Conservation (phyloP, 2,888 invertebrate species). For the Athalia circularis region DNA sequence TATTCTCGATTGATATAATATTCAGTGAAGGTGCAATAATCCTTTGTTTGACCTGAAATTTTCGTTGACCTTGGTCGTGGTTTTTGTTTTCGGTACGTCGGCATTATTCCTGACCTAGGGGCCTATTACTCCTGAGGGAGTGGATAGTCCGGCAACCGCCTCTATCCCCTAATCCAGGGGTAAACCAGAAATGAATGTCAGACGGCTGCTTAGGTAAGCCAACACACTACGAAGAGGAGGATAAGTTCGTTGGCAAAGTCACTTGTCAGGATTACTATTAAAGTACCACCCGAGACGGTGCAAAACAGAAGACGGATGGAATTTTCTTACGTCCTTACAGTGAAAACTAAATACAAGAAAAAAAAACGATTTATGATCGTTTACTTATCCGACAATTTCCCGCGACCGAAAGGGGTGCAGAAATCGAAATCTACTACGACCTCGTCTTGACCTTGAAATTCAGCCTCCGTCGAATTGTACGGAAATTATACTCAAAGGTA, state of each 20-base stretch:
- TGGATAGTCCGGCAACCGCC: background rate
- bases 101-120: constrained; percentile 8
- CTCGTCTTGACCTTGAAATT: too few relatives aligned
- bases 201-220: constrained; percentile 22
- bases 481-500: too few relatives aligned
- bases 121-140: background rate
- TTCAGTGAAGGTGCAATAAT: too few relatives aligned
- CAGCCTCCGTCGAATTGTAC: too few relatives aligned
- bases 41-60: constrained; percentile 4
- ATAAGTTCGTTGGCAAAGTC: background rate
- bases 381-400: too few relatives aligned
- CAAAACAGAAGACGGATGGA: too few relatives aligned
- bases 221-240: background rate
- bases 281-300: background rate
- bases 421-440: too few relatives aligned
- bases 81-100: background rate
- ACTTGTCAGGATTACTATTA: constrained; percentile 18
- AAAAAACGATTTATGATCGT: too few relatives aligned
- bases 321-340: background rate
- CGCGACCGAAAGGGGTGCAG: too few relatives aligned
- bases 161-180: constrained; percentile 17
- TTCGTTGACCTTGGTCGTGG: background rate
- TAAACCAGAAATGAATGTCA: constrained; percentile 34
- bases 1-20: too few relatives aligned
- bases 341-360: too few relatives aligned